These are phyloP conservation scores for Nebria ingens DNA, from an alignment of 1,140 invertebrate species.

Conservation along the genomic window DNA sequence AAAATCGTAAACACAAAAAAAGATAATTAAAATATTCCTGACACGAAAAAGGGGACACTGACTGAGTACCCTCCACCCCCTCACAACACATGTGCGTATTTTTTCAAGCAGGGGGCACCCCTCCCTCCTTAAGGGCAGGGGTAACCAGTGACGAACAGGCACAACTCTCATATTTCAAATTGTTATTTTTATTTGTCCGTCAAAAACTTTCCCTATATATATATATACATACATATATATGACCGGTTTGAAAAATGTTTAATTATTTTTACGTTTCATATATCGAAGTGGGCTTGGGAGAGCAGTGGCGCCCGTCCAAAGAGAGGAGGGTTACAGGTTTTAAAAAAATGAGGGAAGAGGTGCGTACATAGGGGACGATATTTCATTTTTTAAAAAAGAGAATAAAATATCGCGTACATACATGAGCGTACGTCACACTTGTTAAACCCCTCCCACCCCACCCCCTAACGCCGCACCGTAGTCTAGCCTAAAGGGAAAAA, in stretches of 20 bases:
- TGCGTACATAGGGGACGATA: not conserved
- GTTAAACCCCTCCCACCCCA: no score
- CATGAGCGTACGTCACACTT: not conserved
- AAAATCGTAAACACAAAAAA: not conserved
- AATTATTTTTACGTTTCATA: slow-evolving; percentile 10
- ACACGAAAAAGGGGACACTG: no score
- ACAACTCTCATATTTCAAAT: slow-evolving; percentile 7
- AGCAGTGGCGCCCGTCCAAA: not conserved
- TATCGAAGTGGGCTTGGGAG: not conserved
- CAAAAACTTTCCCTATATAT: not conserved
- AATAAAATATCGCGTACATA: slow-evolving; percentile 1
- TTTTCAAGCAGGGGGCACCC: not conserved
- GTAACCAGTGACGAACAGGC: not conserved
- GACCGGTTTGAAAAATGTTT: slow-evolving; percentile 4
- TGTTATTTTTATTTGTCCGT: slow-evolving; percentile 7
- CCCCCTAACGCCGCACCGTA: no score
- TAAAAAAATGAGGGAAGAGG: not conserved
- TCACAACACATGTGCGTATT: not conserved
- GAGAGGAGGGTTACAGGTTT: not conserved
- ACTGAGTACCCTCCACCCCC: no score
- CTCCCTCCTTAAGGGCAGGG: no score
- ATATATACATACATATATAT: no score
- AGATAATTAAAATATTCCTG: not conserved
- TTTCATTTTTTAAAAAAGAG: slow-evolving; percentile 4
- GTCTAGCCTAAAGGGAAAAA: no score